A percentile compares a stretch with the other conserved stretches of the same genome.
phyloP scores from a whole-genome alignment of 2,113 vertebrate genomes.

The Menidia beryllina region DNA sequence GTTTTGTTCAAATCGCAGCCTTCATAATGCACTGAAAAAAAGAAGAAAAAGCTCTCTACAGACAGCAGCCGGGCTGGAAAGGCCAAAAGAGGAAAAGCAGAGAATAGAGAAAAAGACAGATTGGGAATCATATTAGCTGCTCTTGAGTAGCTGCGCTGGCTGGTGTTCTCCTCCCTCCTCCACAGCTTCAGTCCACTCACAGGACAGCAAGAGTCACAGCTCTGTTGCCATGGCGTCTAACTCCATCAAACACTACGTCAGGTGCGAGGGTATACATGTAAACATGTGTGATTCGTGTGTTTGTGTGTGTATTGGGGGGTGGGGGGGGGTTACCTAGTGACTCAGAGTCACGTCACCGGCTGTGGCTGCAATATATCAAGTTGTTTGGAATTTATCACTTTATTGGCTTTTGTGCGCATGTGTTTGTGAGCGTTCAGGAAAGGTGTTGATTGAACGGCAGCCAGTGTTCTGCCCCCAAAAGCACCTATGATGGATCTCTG shows the following conservation, averaged over 20 bases:
- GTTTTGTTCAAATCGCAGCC: constrained; percentile 9
- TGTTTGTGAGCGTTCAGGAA: constrained; percentile 22
- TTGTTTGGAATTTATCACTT: constrained; percentile 61
- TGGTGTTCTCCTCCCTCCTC: constrained; percentile 65
- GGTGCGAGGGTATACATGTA: constrained; percentile 53
- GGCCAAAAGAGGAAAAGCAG: constrained; percentile 16
- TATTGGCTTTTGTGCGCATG: constrained; percentile 37
- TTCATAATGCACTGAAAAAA: constrained; percentile 16
- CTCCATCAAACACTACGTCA: constrained; percentile 77
- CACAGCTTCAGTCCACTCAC: constrained; percentile 72
- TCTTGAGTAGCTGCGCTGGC: constrained; percentile 56
- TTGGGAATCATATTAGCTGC: constrained; percentile 54
- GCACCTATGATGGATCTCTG: constrained; percentile 62
- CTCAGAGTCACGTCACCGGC: constrained; percentile 72
- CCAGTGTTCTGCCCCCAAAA: constrained; percentile 48
- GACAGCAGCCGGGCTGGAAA: constrained; percentile 11
- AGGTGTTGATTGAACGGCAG: constrained; percentile 67
- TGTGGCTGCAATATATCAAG: constrained; percentile 63
- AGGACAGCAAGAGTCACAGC: constrained; percentile 76
- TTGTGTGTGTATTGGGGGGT: constrained; percentile 43
- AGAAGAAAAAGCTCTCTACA: constrained; percentile 8
- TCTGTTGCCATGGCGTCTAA: constrained; percentile 79
- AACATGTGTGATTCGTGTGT: constrained; percentile 41
- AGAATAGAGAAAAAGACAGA: constrained; percentile 26
- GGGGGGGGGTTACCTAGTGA: constrained; percentile 72